phyloP scores from a whole-genome alignment of 2,113 vertebrate genomes.

The Atherinomorus stipes region DNA sequence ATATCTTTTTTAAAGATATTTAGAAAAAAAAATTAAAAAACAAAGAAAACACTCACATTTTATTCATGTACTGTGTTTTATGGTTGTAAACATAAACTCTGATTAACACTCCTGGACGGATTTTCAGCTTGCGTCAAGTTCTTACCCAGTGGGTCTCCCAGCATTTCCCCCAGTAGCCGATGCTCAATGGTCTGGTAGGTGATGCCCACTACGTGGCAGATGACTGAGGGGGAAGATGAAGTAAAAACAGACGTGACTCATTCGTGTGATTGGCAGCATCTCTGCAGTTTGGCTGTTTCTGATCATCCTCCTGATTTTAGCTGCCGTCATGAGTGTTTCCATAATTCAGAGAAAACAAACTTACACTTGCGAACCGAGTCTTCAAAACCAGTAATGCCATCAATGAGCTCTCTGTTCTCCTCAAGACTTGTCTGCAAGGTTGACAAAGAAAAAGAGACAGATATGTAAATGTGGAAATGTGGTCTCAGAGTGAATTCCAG shows the following conservation, averaged over 20 bases:
- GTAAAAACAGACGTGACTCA: neutral
- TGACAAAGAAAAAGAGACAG: neutral
- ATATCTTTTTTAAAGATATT: too few relatives aligned
- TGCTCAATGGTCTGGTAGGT: slow-evolving; percentile 94
- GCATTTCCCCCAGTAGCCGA: slow-evolving; percentile 90
- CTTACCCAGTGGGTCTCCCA: slow-evolving; percentile 91
- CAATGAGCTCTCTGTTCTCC: slow-evolving; percentile 90
- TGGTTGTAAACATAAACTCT: too few relatives aligned
- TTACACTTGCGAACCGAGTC: slow-evolving; percentile 94
- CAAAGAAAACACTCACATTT: too few relatives aligned
- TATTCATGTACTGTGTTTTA: too few relatives aligned
- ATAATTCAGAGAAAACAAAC: slow-evolving; percentile 48
- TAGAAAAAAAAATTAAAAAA: too few relatives aligned
- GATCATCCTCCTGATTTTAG: neutral
- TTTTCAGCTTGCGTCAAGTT: neutral
- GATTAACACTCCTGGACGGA: too few relatives aligned
- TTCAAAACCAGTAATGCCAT: slow-evolving; percentile 91
- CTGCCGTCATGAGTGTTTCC: neutral
- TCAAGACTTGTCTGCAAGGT: slow-evolving; percentile 86
- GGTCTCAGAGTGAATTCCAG: too few relatives aligned
- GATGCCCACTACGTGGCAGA: slow-evolving; percentile 94
- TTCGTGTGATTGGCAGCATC: too few relatives aligned
- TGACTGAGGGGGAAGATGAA: slow-evolving; percentile 80
- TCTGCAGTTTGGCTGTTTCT: neutral
- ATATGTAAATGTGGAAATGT: neutral